Conservation (phyloP, 2,113 vertebrate species). For the Malaclemys terrapin region DNA sequence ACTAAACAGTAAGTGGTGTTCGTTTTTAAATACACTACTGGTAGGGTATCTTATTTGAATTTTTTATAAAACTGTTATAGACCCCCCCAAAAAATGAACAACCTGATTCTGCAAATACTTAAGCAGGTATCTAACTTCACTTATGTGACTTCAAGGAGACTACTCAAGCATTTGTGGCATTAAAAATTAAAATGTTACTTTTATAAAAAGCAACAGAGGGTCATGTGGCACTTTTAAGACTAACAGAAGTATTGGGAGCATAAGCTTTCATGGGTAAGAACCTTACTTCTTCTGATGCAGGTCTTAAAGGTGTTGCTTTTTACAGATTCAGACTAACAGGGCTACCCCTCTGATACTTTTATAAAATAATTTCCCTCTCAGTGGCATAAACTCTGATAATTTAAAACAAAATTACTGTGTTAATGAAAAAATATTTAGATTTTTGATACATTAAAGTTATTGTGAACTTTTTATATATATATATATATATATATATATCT, state of each 20-base stretch:
- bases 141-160: not conserved
- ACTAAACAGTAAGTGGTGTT: not conserved
- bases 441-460: not conserved
- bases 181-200: not conserved
- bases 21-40: not conserved
- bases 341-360: not conserved
- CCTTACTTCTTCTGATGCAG: no score
- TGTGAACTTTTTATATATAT: not conserved
- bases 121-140: not conserved
- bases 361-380: not conserved
- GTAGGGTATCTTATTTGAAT: not conserved
- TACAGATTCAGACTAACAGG: no score
- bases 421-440: not conserved
- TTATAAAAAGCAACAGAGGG: not conserved
- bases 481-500: no score
- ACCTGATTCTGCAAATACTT: conserved; percentile 34
- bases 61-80: not conserved
- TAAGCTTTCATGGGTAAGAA: no score
- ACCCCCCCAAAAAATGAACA: not conserved
- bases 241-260: no score
- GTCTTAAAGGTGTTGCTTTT: no score
- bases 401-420: not conserved
- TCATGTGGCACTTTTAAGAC: no score
- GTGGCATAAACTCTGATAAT: not conserved
- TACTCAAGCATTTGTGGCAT: not conserved